A percentile compares a stretch with the other conserved stretches of the same genome.
phyloP scores from a whole-genome alignment of 2,797 vertebrate genomes.

The Cercopithecus diana region DNA sequence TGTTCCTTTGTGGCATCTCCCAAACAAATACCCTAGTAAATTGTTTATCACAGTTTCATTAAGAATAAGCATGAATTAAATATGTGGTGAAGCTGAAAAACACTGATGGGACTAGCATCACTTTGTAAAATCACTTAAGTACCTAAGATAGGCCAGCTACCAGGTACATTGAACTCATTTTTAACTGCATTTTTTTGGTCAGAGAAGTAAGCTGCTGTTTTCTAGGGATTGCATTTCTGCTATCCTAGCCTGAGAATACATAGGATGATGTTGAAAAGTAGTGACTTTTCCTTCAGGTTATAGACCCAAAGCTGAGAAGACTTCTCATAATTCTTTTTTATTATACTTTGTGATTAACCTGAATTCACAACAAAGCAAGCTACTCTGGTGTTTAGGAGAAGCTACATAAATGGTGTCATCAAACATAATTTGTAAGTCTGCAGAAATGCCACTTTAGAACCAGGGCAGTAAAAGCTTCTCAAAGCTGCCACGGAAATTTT shows the following conservation, averaged over 20 bases:
- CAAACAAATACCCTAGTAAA: constrained; percentile 12
- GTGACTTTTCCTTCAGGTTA: not conserved
- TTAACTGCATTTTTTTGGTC: not conserved
- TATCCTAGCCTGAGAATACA: not conserved
- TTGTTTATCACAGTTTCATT: not conserved
- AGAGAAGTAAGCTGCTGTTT: not conserved
- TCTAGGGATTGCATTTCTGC: not conserved
- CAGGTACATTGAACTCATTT: not conserved
- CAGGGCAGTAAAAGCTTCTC: not conserved
- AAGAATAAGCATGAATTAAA: constrained; percentile 25
- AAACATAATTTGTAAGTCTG: constrained; percentile 20
- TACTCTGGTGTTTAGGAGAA: constrained; percentile 23
- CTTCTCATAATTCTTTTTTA: not conserved
- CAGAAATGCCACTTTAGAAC: not conserved
- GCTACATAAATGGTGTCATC: not conserved
- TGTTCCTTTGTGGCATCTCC: not conserved
- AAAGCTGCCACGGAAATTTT: constrained; percentile 4
- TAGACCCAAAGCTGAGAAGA: not conserved
- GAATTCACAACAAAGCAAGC: constrained; percentile 31
- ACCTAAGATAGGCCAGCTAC: not conserved
- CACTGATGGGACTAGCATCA: not conserved
- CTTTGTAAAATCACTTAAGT: not conserved
- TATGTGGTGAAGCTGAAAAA: constrained; percentile 20
- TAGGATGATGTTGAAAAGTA: not conserved
- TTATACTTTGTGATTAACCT: not conserved